Percentiles rank a stretch among this genome's conserved stretches.
Evolutionary conservation across 2,113 vertebrate genomes (phyloP).

Genomic region (Stigmatopora argus): DNA sequence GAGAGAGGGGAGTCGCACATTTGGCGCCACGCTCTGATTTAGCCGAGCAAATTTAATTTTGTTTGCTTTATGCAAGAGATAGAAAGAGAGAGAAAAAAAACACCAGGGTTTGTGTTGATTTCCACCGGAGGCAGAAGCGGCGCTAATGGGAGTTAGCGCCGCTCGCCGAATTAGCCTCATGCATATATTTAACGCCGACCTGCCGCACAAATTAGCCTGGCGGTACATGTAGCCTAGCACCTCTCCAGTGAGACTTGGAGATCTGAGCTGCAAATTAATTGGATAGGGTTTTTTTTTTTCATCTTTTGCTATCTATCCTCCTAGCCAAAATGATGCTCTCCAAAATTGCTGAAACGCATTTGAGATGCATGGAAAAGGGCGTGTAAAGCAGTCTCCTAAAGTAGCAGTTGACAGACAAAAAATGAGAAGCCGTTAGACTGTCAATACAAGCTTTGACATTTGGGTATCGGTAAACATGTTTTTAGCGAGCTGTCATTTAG

Average conservation of each 20-base stretch:
- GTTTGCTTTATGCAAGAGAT: conserved; percentile 93
- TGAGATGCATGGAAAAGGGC: conserved; percentile 55
- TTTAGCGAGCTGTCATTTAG: neutral
- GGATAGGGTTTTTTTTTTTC: conserved; percentile 39
- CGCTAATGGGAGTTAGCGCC: conserved; percentile 84
- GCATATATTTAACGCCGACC: conserved; percentile 94
- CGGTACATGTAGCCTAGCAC: conserved; percentile 64
- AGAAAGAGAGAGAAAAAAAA: conserved; percentile 38
- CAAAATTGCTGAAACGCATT: conserved; percentile 53
- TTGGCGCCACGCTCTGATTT: conserved; percentile 84
- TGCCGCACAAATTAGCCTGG: conserved; percentile 82
- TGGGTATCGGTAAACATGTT: neutral
- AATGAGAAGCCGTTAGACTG: conserved; percentile 9
- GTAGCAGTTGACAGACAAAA: conserved; percentile 33
- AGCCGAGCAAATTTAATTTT: conserved; percentile 96
- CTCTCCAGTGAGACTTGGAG: conserved; percentile 62
- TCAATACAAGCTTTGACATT: neutral
- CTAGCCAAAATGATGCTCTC: conserved; percentile 55
- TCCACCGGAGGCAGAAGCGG: conserved; percentile 90
- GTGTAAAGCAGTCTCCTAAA: conserved; percentile 42
- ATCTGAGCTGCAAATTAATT: conserved; percentile 70
- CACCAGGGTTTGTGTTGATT: conserved; percentile 89
- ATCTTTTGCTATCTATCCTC: conserved; percentile 11
- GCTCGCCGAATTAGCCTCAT: conserved; percentile 90
- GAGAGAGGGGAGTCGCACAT: conserved; percentile 58